A percentile compares a stretch with the other conserved stretches of the same genome.
Evolutionary conservation across 2,888 invertebrate genomes (phyloP).

Genomic region (Ferrisia virgata): DNA sequence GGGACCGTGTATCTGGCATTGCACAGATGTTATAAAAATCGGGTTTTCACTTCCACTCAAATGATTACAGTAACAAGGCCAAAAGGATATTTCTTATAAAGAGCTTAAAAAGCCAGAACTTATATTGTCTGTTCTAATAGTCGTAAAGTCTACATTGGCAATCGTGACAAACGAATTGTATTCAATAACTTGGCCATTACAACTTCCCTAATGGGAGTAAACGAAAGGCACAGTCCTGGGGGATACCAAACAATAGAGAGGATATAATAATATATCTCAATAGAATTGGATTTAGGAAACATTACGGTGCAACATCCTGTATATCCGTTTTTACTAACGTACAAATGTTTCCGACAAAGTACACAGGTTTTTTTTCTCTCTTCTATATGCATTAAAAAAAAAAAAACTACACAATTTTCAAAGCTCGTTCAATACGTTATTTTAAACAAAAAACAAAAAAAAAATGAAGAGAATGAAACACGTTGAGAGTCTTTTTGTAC

Average conservation of each 20-base stretch:
- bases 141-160: conserved; percentile 12
- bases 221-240: conserved; percentile 1
- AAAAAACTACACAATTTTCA: neutral
- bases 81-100: neutral
- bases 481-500: neutral
- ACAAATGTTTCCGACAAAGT: conserved; percentile 29
- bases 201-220: conserved; percentile 21
- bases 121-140: conserved; percentile 22
- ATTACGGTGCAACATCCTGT: conserved; percentile 29
- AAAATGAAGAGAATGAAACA: neutral
- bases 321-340: conserved; percentile 1
- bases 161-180: conserved; percentile 30
- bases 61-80: neutral
- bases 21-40: neutral
- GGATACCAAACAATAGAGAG: conserved; percentile 14
- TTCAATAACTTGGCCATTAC: conserved; percentile 32
- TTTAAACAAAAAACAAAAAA: neutral
- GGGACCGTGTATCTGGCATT: neutral
- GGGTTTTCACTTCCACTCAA: conserved; percentile 16
- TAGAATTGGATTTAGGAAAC: conserved; percentile 30
- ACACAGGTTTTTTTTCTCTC: neutral
- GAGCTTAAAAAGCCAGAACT: neutral
- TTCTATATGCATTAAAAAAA: neutral
- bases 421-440: neutral
- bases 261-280: conserved; percentile 31